phyloP scores from a whole-genome alignment of 2,888 invertebrate genomes.

The Apantesis nais region DNA sequence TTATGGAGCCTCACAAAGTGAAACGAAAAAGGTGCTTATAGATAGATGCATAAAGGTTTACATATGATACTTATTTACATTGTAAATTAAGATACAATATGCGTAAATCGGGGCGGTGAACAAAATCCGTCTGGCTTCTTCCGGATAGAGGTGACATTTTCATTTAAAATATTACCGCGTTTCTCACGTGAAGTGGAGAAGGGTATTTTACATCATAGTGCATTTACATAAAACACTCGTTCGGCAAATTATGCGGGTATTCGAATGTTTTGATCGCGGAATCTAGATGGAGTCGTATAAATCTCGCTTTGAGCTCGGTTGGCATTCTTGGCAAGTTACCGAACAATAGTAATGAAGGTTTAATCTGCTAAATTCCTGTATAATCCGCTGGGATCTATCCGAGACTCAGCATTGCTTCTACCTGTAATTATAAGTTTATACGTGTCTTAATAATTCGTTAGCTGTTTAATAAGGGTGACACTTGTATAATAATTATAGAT shows the following conservation, averaged over 20 bases:
- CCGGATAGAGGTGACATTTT: slow-evolving; percentile 41
- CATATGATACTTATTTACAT: slow-evolving; percentile 42
- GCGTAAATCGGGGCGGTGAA: slow-evolving; percentile 25
- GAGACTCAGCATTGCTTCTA: slow-evolving; percentile 58
- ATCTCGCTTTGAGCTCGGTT: slow-evolving; percentile 69
- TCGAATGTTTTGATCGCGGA: slow-evolving; percentile 65
- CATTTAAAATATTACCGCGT: slow-evolving; percentile 43
- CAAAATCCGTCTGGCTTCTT: slow-evolving; percentile 30
- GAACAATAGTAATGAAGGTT: slow-evolving; percentile 78
- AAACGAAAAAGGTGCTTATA: slow-evolving; percentile 14
- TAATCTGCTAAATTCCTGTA: slow-evolving; percentile 72
- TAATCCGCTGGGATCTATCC: slow-evolving; percentile 62
- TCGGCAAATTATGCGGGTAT: slow-evolving; percentile 60
- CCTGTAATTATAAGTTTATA: slow-evolving; percentile 52
- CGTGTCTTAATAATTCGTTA: slow-evolving; percentile 44
- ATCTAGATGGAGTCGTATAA: slow-evolving; percentile 63
- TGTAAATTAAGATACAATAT: slow-evolving; percentile 41
- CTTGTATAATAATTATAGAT: slow-evolving; percentile 11
- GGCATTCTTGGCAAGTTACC: slow-evolving; percentile 72
- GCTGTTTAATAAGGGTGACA: slow-evolving; percentile 18
- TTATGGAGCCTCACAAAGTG: slow-evolving; percentile 24
- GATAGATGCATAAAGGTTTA: slow-evolving; percentile 28
- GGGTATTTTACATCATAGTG: slow-evolving; percentile 42
- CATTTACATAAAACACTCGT: slow-evolving; percentile 71
- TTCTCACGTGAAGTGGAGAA: slow-evolving; percentile 20